Evolutionary conservation across 2,797 vertebrate species (phyloP), one percentile per base, ranked within the genome.

Genomic region (Rousettus madagascariensis): DNA sequence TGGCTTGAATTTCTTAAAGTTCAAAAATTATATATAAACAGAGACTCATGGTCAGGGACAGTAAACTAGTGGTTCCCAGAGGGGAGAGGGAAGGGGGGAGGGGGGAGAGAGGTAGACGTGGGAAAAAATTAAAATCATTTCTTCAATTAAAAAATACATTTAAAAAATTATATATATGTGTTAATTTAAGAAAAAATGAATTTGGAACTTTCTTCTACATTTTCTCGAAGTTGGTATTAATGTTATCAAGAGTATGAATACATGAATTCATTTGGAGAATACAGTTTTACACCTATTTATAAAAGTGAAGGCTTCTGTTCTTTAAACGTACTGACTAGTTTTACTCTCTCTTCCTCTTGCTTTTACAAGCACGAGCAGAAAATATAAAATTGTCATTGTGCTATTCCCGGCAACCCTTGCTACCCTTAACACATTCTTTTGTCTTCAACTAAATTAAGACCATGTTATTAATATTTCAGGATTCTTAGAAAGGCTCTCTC

Each of bases 381-480:
- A 84, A 96, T 43, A 92, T 46, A 97, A 96, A 96, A 97, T 97
- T 97, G 97, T 94, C 69, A 93, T 87, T 71, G 86, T 95, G 77
- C 84, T 96, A 95, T 57, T 94, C 75, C 97, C 36, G 30, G 94
- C 79, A 95, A 89, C 33, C 28, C 75, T 91, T 2, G 0, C 87
- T 91, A 86, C 91, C 96, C 66, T 63, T 86, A 92, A 78, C 93
- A 91, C 91, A 82, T 87, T 96, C 74, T 94, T 98, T 98, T 98
- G 83, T 97, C 97, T 98, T 98, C 96, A 77, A 89, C 97, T 97
- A 91, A 94, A 97, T 97, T 97, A 98, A 98, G 86, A 95, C 78
- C 89, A 95, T 94, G 94, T 97, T 97, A 98, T 98, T 98, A 98
- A 98, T 98, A 98, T 98, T 98, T 98, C 97, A 98, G 95, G 92